Evolutionary conservation across 2,888 invertebrate genomes (phyloP).

Genomic region (Ormyrus labotus): DNA sequence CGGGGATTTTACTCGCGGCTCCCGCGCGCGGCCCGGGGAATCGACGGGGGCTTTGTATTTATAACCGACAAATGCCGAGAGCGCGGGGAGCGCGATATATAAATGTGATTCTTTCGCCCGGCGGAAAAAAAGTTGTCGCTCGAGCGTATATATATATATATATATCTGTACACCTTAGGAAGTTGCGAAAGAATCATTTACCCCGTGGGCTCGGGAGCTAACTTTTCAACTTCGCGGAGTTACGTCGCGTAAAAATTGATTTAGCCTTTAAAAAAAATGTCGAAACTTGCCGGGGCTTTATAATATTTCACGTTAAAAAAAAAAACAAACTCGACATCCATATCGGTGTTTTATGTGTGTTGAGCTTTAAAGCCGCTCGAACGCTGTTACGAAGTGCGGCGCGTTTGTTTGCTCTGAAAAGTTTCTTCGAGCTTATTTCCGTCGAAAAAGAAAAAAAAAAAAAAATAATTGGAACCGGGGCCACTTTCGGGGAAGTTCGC

Average conservation of each 20-base stretch:
- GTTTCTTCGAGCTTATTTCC: not conserved
- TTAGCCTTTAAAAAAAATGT: conserved; percentile 34
- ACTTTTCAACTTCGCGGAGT: conserved; percentile 43
- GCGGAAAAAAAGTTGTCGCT: too few relatives aligned
- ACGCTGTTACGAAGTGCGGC: not conserved
- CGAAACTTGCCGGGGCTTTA: not conserved
- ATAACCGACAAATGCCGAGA: too few relatives aligned
- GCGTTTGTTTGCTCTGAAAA: not conserved
- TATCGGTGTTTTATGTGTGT: not conserved
- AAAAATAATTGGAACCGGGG: too few relatives aligned
- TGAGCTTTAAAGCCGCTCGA: too few relatives aligned
- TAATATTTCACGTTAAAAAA: too few relatives aligned
- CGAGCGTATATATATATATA: not conserved
- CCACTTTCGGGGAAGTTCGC: too few relatives aligned
- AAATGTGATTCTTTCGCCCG: too few relatives aligned
- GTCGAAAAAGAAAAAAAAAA: too few relatives aligned
- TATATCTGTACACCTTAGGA: conserved; percentile 21
- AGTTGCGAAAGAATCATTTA: conserved; percentile 48
- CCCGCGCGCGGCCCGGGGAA: not conserved
- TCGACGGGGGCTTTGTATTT: too few relatives aligned
- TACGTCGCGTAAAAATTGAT: conserved; percentile 42
- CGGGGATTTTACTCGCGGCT: too few relatives aligned
- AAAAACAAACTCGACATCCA: not conserved
- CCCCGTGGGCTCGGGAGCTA: not conserved
- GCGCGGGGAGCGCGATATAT: too few relatives aligned